These are phyloP conservation scores for Pluvialis apricaria DNA, from an alignment of 2,113 vertebrate species.

Conservation along the genomic window DNA sequence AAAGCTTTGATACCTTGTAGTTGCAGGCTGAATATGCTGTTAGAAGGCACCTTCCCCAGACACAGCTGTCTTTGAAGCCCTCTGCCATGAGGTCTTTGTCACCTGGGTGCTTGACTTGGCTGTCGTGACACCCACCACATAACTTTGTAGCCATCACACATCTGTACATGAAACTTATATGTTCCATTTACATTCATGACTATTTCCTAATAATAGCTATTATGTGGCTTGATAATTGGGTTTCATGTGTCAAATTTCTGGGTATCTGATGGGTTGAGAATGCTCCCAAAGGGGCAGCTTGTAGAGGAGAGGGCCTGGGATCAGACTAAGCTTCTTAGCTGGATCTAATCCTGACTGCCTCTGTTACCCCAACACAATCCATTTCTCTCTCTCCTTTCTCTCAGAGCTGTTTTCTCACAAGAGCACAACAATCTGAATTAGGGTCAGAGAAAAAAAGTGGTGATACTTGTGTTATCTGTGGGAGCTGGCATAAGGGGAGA, in stretches of 20 bases:
- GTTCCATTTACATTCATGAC: background rate
- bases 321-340: background rate
- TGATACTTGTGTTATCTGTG: rapidly evolving
- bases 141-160: rapidly evolving
- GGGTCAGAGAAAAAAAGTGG: background rate
- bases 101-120: background rate
- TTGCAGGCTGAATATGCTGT: background rate
- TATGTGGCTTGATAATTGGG: background rate
- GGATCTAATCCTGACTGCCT: background rate
- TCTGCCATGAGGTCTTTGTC: background rate
- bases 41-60: background rate
- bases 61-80: background rate
- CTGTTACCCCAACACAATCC: background rate
- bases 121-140: background rate
- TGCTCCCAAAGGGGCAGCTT: background rate
- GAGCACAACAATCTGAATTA: background rate
- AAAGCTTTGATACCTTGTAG: background rate
- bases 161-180: background rate
- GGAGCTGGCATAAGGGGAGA: background rate
- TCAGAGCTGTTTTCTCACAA: background rate
- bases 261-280: background rate
- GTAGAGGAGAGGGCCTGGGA: background rate
- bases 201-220: background rate
- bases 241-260: background rate
- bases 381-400: background rate